phyloP scores from a whole-genome alignment of 2,888 invertebrate genomes.

The Tupiocoris notatus region DNA sequence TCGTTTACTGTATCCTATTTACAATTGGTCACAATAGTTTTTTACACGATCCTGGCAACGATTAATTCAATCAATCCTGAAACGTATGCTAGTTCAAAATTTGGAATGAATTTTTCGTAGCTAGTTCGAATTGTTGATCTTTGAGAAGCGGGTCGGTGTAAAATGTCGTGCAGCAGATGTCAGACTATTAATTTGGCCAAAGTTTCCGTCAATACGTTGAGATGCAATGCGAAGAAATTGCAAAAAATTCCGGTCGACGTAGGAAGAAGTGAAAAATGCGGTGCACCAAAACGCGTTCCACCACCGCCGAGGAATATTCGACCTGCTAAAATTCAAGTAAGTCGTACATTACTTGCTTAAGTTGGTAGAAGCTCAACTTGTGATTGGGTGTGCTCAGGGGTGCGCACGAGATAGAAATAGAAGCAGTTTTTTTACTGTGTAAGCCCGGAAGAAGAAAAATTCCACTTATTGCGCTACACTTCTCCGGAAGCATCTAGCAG shows the following conservation, averaged over 20 bases:
- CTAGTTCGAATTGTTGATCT: too few species aligned
- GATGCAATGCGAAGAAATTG: not conserved
- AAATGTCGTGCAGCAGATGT: not conserved
- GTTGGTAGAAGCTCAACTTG: not conserved
- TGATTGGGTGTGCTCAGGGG: not conserved
- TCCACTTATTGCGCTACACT: too few species aligned
- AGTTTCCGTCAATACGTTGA: slow-evolving; percentile 18
- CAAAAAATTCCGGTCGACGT: slow-evolving; percentile 1
- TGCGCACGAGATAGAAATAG: too few species aligned
- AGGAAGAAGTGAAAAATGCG: not conserved
- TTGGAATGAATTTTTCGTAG: too few species aligned
- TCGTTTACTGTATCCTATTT: too few species aligned
- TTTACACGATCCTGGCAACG: too few species aligned
- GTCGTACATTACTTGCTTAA: too few species aligned
- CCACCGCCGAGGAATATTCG: slow-evolving; percentile 20
- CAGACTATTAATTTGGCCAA: slow-evolving; percentile 35
- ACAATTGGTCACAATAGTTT: too few species aligned
- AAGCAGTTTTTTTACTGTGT: not conserved
- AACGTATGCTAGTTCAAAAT: too few species aligned
- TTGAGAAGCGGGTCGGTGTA: too few species aligned
- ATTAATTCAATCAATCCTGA: too few species aligned
- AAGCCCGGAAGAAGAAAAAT: not conserved
- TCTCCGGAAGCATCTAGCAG: too few species aligned
- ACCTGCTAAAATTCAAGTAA: slow-evolving; percentile 24
- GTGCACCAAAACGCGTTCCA: not conserved